phyloP scores from a whole-genome alignment of 2,113 vertebrate species.

The Eonycteris spelaea region DNA sequence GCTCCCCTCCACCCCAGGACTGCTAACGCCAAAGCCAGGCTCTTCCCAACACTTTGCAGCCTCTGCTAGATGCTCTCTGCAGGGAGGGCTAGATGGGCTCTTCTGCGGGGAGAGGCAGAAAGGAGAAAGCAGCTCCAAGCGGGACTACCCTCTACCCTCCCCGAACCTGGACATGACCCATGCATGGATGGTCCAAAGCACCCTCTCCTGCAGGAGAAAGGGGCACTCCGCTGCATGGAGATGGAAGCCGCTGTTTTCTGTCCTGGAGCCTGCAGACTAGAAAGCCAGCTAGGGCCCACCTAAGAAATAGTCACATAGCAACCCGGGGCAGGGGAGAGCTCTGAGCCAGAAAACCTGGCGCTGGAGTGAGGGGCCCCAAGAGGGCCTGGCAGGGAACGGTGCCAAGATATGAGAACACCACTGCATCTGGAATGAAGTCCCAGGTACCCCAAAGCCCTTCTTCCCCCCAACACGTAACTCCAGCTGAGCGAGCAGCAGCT shows the following conservation, averaged over 20 bases:
- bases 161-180: not conserved
- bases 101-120: too few species aligned
- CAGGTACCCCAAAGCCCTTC: not conserved
- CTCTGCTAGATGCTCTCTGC: not conserved
- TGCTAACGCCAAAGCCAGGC: not conserved
- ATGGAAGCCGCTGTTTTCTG: not conserved
- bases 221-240: rapidly evolving
- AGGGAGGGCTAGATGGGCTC: not conserved
- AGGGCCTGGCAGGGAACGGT: not conserved
- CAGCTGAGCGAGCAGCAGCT: not conserved
- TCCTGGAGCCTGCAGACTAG: not conserved
- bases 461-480: not conserved
- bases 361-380: not conserved
- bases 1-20: not conserved
- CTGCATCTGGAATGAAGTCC: not conserved
- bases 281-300: not conserved
- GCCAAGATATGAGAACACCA: rapidly evolving
- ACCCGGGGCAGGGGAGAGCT: not conserved
- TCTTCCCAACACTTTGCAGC: not conserved
- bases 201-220: not conserved
- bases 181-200: not conserved
- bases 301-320: not conserved
- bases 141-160: not conserved
- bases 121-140: not conserved
- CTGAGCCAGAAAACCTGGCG: not conserved